Percentiles rank a stretch among this genome's conserved stretches.
Evolutionary conservation across 2,888 invertebrate species (phyloP).

Genomic region (Epicampocera succincta): DNA sequence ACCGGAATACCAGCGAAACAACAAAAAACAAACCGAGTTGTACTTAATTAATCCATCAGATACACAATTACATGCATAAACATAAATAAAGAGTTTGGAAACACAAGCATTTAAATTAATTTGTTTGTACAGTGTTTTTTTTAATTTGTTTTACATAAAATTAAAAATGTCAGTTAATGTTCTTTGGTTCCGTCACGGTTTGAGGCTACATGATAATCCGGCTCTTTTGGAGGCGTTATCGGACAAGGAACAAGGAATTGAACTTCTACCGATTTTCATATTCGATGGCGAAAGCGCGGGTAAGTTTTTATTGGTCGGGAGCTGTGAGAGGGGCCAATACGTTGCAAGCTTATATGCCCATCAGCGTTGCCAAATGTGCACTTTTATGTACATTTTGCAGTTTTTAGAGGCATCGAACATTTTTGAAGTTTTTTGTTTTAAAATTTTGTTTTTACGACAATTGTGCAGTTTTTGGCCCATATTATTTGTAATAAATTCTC

Average conservation of each 20-base stretch:
- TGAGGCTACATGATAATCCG: slow-evolving; percentile 88
- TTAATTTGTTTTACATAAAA: neutral
- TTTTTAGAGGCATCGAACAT: no score
- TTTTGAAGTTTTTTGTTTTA: no score
- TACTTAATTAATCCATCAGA: slow-evolving; percentile 15
- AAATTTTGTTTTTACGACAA: no score
- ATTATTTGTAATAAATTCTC: no score
- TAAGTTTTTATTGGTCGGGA: slow-evolving; percentile 73
- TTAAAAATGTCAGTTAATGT: slow-evolving; percentile 80
- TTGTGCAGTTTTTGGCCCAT: no score
- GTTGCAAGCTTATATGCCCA: neutral
- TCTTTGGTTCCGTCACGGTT: slow-evolving; percentile 88
- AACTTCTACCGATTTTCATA: slow-evolving; percentile 86
- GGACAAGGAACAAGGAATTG: slow-evolving; percentile 74
- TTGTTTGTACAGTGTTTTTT: neutral
- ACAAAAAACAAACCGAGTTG: slow-evolving; percentile 4
- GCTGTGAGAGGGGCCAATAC: neutral
- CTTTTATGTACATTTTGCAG: no score
- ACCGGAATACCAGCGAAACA: slow-evolving; percentile 16
- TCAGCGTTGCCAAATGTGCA: neutral
- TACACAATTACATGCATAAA: slow-evolving; percentile 1
- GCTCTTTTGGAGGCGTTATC: slow-evolving; percentile 84
- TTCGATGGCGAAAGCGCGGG: slow-evolving; percentile 90
- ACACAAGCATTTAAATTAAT: neutral
- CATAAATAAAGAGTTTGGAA: slow-evolving; percentile 13